These are phyloP conservation scores for Lacanobia oleracea DNA, from an alignment of 2,888 invertebrate species.

Conservation along the genomic window DNA sequence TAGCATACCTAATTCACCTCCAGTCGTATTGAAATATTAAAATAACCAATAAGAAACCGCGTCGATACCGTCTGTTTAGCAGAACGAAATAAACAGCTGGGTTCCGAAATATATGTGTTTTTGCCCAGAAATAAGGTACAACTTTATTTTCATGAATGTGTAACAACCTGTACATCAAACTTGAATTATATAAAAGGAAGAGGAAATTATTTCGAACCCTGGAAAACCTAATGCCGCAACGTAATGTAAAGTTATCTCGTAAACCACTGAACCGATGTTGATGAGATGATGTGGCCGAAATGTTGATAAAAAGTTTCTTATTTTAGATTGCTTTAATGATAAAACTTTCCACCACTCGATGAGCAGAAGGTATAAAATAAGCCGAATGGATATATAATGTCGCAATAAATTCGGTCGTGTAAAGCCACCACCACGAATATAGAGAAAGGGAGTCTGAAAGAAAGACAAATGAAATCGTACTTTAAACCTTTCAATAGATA, in stretches of 20 bases:
- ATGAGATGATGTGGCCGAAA: constrained; percentile 31
- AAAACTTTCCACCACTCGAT: constrained; percentile 29
- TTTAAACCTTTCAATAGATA: constrained; percentile 47
- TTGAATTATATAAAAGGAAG: constrained; percentile 25
- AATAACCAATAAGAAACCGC: constrained; percentile 62
- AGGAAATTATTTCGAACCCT: constrained; percentile 9
- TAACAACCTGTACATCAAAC: constrained; percentile 20
- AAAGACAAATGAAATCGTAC: constrained; percentile 32
- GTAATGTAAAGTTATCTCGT: constrained; percentile 35
- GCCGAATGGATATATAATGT: constrained; percentile 6
- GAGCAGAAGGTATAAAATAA: constrained; percentile 14
- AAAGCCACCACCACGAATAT: constrained; percentile 13
- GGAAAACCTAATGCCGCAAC: constrained; percentile 4
- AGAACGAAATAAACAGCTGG: constrained; percentile 48
- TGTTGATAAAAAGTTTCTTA: constrained; percentile 33
- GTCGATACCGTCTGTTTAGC: constrained; percentile 37
- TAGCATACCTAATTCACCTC: constrained; percentile 68
- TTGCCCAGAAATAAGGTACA: constrained; percentile 20
- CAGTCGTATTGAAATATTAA: constrained; percentile 68
- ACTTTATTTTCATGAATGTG: constrained; percentile 33
- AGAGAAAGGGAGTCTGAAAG: constrained; percentile 7
- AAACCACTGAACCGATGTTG: constrained; percentile 40
- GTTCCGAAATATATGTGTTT: constrained; percentile 20
- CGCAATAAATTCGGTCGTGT: constrained; percentile 21
- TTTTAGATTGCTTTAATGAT: constrained; percentile 40